Evolutionary conservation across 2,888 invertebrate species (phyloP), one percentile per base, ranked within the genome.

Genomic region (Monochamus alternatus): DNA sequence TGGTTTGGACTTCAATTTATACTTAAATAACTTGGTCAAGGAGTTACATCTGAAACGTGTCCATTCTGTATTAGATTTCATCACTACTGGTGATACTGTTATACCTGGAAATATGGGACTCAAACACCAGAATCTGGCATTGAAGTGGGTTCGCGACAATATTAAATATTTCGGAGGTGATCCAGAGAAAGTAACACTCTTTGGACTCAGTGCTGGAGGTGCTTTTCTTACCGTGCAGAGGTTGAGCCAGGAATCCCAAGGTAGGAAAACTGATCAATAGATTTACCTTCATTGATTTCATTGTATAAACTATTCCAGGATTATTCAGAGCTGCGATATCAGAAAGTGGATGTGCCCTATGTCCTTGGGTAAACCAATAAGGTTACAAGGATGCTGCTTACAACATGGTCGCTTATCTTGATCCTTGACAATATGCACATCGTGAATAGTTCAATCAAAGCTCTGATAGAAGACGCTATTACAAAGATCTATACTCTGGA

Each of bases 151-250:
- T 0, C 78, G 81, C 10, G 74, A 81, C 4, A 85, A 85, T 64
- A 83, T 85, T 10, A 72, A 75, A 10, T 75, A 71, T 8, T 85
- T 85, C 74, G 84, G 85, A 8, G 85, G 85, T 22, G 82, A 85
- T 77, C 81, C 82, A 14, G 63, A 70, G 3, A 79, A 79, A 78
- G 80, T 84, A 3, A 82, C 81, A 0, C 81, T 85, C 38, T 81
- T 82, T 67, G 84, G 84, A 55, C 14, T n/a, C n/a, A 55, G 55
- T 14, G 55, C 84, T 12, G 84, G 84, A 12, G 78, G 80, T 10
- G 80, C 81, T 32, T 79, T 81, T 31, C 80, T 82, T n/a, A 60
- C 76, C 12, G 79, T 78, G 51, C 83, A 83, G 31, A 52, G 82
- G 8, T 69, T 82, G 59, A 81, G 77, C 60, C 32, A 73, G 44